Evolutionary conservation across 2,888 invertebrate species (phyloP), one percentile per base, ranked within the genome.

Genomic region (Parnassius orleans): DNA sequence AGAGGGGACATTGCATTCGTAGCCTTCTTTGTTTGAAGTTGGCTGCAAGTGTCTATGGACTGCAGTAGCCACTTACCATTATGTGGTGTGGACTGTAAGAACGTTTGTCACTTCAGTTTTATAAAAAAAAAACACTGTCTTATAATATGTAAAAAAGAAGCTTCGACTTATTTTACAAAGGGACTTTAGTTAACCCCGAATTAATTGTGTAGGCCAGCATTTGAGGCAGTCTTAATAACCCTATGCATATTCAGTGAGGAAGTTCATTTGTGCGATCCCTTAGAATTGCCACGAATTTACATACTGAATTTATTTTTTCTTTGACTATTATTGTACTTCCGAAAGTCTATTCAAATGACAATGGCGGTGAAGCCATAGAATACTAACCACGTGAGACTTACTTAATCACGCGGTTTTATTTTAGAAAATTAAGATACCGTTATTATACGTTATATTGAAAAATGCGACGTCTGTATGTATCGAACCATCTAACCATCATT

Each of bases 171-270:
- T 56, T n/a, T n/a, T 56, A 46, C 61, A 41, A 44, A 52, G 51
- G 55, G 33, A 42, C 33, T 54, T 14, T 15, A 14, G 3, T 14
- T n/a, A 56, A 57, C 15, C 43, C 50, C 9, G 58, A 58, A 58
- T 62, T 60, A 57, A 42, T 58, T 44, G 33, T 51, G 33, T n/a
- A 14, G 53, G 57, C 24, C 43, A 55, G n/a, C 62, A 62, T 53
- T 58, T 50, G 15, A 56, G 44, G 44, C 15, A n/a, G 43, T 57
- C 24, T 52, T 52, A 19, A 56, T 53, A 58, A 50, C 48, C 19
- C 42, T 42, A 63, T 59, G 59, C 58, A 63, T 59, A 63, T 63
- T 58, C 55, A 63, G 52, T 42, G 55, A 33, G 63, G 58, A 63
- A 55, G 59, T 59, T 55, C 59, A 55, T 63, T 55, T 59, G 9